Base-by-base conservation (phyloP, 1,140 invertebrate species). In the Zophobas morio region DNA sequence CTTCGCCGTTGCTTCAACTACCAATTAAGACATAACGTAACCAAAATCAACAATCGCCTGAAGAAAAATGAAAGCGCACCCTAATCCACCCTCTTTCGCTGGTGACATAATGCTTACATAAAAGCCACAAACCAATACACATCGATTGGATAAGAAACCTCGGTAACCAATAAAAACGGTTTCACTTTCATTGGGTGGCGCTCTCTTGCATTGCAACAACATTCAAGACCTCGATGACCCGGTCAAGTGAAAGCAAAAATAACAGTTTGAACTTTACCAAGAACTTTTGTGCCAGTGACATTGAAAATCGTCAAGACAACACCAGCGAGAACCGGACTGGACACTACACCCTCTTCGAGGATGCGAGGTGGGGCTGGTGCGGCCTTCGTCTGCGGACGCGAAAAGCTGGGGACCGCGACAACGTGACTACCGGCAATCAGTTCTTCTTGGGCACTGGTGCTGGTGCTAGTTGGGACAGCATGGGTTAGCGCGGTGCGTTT, bases 211-310 rank as follows among this genome's bases (percentile, higher is more conserved):
- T 51, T 51, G 49, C 49, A 20, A 51, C 49, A 20, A 36, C 35
- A 63, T 6, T 6, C 6, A 56, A 39, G 56, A 60, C 56, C 56
- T 60, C 39, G 60, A 20, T 66, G 60, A 66, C 60, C 60, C 1
- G 60, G 60, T 66, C 60, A 66, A 66, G 60, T 66, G 60, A 66
- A 66, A 66, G 60, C 60, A 66, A 66, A 66, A 66, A 51, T 51
- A 66, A 20, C 39, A 5, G 60, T 32, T 66, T 42, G 60, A 66
- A 66, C 60, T 66, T 66, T 66, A 66, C 60, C 60, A 66, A 66
- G 49, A 51, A 51, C 49, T 51, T 51, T n/a, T 20, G 60, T 39
- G 60, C 60, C 60, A 66, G 39, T 66, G 60, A 66, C 60, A 66
- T 66, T 66, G 60, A 66, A 66, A 60, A 66, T 42, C 60, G 40